Evolutionary conservation across 2,888 invertebrate genomes (phyloP).

Genomic region (Drosophila subquinaria): DNA sequence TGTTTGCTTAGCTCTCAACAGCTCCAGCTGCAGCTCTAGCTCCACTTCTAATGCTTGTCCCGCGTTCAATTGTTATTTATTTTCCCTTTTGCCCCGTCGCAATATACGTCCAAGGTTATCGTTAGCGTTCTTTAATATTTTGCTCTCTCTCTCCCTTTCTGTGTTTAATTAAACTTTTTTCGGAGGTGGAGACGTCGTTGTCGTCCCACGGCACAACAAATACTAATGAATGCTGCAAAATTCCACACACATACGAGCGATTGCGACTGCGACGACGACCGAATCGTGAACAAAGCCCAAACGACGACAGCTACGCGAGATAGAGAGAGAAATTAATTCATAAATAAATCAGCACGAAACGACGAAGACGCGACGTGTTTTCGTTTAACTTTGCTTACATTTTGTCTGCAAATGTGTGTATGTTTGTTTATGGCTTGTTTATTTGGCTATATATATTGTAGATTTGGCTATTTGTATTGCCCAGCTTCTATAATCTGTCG

Average conservation of each 20-base stretch:
- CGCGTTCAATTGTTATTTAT: constrained; percentile 28
- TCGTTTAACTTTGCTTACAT: constrained; percentile 52
- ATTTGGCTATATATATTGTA: constrained; percentile 39
- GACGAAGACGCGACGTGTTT: constrained; percentile 55
- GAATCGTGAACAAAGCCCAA: constrained; percentile 59
- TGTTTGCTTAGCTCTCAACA: constrained; percentile 60
- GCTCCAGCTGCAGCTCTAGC: constrained; percentile 25
- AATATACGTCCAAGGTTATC: constrained; percentile 67
- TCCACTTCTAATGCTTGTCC: constrained; percentile 43
- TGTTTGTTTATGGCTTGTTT: constrained; percentile 48
- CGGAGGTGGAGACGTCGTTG: constrained; percentile 59
- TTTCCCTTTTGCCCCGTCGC: constrained; percentile 28
- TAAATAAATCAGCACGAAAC: constrained; percentile 72
- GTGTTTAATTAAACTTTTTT: constrained; percentile 11
- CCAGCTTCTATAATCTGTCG: constrained; percentile 50
- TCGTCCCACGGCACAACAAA: constrained; percentile 70
- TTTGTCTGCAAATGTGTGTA: constrained; percentile 36
- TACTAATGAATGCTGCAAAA: constrained; percentile 69
- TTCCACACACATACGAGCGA: constrained; percentile 58
- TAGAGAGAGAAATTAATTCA: constrained; percentile 75
- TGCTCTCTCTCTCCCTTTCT: not conserved
- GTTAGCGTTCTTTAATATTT: not conserved
- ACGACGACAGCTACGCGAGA: constrained; percentile 56
- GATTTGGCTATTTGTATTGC: constrained; percentile 45
- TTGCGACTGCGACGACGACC: constrained; percentile 26